Conservation (phyloP, 2,888 invertebrate genomes). For the Acrobasis suavella region DNA sequence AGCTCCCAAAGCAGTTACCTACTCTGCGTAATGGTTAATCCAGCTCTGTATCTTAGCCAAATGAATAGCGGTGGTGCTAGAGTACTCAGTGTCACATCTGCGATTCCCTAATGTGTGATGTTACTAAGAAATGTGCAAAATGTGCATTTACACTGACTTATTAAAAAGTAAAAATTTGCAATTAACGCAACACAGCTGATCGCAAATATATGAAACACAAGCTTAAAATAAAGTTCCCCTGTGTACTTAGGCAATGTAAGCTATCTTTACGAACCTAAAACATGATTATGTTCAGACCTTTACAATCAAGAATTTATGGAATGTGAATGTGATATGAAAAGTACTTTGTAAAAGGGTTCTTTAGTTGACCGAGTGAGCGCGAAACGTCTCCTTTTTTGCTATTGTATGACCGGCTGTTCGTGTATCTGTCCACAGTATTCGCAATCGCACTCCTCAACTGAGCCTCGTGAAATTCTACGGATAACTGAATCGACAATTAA, state of each 20-base stretch:
- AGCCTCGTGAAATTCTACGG: no score
- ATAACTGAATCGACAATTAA: not conserved
- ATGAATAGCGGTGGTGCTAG: no score
- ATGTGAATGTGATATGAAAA: not conserved
- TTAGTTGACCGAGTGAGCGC: no score
- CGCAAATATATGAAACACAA: not conserved
- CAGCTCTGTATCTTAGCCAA: no score
- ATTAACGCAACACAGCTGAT: slow-evolving; percentile 17
- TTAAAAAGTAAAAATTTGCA: slow-evolving; percentile 24
- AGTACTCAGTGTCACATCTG: not conserved
- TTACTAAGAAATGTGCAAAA: slow-evolving; percentile 21
- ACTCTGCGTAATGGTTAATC: no score
- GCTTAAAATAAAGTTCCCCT: not conserved
- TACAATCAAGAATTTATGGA: not conserved
- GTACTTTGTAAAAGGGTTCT: no score
- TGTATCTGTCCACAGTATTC: no score
- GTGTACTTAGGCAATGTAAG: not conserved
- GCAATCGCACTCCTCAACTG: no score
- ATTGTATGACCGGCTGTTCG: no score
- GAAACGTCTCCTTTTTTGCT: no score
- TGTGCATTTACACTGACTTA: slow-evolving; percentile 25
- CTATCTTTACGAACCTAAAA: not conserved
- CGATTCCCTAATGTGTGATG: not conserved
- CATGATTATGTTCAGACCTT: not conserved
- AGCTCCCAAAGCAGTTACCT: no score